Evolutionary conservation across 2,113 vertebrate genomes (phyloP).

Genomic region (Aphelocoma coerulescens): DNA sequence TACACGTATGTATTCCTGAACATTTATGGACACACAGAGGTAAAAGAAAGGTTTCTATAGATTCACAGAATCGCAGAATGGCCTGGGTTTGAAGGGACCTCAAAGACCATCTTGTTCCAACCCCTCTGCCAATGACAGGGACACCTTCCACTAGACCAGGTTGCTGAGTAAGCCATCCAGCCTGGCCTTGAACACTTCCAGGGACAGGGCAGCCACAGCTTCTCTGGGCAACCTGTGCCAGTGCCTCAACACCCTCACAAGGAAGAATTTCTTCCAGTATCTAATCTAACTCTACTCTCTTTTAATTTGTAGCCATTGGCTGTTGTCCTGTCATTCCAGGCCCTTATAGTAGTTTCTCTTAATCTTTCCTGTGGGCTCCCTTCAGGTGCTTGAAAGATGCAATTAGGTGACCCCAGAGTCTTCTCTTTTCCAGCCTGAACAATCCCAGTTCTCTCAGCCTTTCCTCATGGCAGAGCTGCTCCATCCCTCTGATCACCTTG

Average conservation of each 20-base stretch:
- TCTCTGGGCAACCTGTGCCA: not conserved
- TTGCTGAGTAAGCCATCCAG: rapidly evolving
- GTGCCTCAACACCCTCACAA: rapidly evolving
- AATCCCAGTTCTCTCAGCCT: not conserved
- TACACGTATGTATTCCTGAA: not conserved
- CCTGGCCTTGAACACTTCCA: not conserved
- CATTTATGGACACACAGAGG: rapidly evolving
- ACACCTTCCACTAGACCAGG: not conserved
- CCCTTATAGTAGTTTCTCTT: rapidly evolving
- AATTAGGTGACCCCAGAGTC: rapidly evolving
- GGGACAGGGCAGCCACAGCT: rapidly evolving
- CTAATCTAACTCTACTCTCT: not conserved
- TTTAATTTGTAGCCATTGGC: not conserved
- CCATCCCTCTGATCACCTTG: not conserved
- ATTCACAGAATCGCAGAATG: rapidly evolving
- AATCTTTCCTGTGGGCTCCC: rapidly evolving
- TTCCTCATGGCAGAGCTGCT: not conserved
- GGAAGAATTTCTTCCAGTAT: not conserved
- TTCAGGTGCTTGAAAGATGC: rapidly evolving
- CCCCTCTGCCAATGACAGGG: not conserved
- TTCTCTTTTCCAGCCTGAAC: rapidly evolving
- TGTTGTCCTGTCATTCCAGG: rapidly evolving
- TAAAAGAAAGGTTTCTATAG: not conserved
- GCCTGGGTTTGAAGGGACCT: not conserved
- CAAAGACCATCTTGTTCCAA: too few relatives aligned